A percentile compares a stretch with the other conserved stretches of the same genome.
Conservation (phyloP, 64 coral and sea anemone genomes). For the Platygyra sinensis region DNA sequence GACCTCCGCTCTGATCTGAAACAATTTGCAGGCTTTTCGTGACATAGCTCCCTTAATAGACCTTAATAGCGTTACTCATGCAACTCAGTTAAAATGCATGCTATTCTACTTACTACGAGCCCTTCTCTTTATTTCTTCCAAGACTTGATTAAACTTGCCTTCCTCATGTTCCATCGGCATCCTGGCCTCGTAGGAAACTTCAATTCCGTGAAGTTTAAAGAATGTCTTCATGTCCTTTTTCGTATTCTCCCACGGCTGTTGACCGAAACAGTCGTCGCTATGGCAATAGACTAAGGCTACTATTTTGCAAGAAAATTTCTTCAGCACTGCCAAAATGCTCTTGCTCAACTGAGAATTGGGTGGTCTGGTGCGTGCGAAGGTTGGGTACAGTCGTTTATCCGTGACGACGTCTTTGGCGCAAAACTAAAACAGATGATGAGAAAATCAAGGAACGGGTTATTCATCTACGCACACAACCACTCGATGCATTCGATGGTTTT, state of each 20-base stretch:
- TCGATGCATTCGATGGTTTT: not conserved
- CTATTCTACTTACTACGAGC: slow-evolving; percentile 61
- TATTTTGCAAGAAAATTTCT: slow-evolving; percentile 59
- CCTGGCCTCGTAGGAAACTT: slow-evolving; percentile 30
- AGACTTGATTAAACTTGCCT: slow-evolving; percentile 3
- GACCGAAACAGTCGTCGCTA: slow-evolving; percentile 10
- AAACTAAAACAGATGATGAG: slow-evolving; percentile 44
- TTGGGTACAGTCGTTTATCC: slow-evolving; percentile 61
- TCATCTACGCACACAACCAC: not conserved
- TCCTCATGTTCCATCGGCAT: slow-evolving; percentile 43
- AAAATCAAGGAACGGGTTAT: not conserved
- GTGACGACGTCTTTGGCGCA: slow-evolving; percentile 72
- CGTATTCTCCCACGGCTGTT: slow-evolving; percentile 44
- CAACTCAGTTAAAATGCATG: too few relatives aligned
- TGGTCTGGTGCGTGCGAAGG: slow-evolving; percentile 79
- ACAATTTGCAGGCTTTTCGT: too few relatives aligned
- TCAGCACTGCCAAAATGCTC: slow-evolving; percentile 69
- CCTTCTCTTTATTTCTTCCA: slow-evolving; percentile 56
- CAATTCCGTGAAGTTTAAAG: slow-evolving; percentile 40
- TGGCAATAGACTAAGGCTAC: slow-evolving; percentile 61
- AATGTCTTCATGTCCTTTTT: slow-evolving; percentile 53
- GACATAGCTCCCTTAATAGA: too few relatives aligned
- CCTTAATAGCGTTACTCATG: too few relatives aligned
- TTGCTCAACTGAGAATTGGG: slow-evolving; percentile 68
- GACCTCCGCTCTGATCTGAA: too few relatives aligned